Evolutionary conservation across 2,113 vertebrate species (phyloP), one percentile per base, ranked within the genome.

Genomic region (Macroglossus sobrinus): DNA sequence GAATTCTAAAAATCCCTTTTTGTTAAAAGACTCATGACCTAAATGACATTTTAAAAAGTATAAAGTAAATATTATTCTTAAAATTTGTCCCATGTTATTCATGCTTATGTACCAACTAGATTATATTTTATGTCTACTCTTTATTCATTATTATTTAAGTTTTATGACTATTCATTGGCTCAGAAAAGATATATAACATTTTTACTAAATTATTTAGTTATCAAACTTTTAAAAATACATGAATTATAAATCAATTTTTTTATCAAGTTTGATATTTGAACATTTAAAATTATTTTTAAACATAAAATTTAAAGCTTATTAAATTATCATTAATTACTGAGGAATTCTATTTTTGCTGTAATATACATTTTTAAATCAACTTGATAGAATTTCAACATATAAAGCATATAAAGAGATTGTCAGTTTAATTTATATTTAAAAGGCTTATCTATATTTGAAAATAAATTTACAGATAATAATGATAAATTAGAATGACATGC

Each of bases 401-500:
- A 87, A 79, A 82, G 26, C 43, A 66, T 28, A 64, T 45, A 50
- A 86, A 94, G 35, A 92, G 28, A 64, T 89, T 88, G 95, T 91
- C 26, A 89, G 38, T 88, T 88, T 78, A 75, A 50, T 76, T 87
- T 85, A 33, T 85, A 89, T 89, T 55, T 80, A 55, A 80, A 91
- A 94, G 30, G 2, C 30, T 89, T 75, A 74, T 91, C 15, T 95
- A 84, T 89, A 75, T 64, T 87, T 91, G 18, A 89, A 93, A 90
- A 61, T 90, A 75, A 96, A 74, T 74, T 68, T 47, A 40, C 14
- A 78, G 47, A 80, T 68, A 80, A 79, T 91, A 91, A 89, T 43
- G 38, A 47, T 95, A 74, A 84, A 80, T 63, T 78, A 80, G 72
- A 89, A 94, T 75, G 91, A 80, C 87, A 84, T 85, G 88, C 50